Percentiles rank a stretch among this genome's conserved stretches.
phyloP scores from a whole-genome alignment of 2,888 invertebrate species.

The Amblyteles armatorius region DNA sequence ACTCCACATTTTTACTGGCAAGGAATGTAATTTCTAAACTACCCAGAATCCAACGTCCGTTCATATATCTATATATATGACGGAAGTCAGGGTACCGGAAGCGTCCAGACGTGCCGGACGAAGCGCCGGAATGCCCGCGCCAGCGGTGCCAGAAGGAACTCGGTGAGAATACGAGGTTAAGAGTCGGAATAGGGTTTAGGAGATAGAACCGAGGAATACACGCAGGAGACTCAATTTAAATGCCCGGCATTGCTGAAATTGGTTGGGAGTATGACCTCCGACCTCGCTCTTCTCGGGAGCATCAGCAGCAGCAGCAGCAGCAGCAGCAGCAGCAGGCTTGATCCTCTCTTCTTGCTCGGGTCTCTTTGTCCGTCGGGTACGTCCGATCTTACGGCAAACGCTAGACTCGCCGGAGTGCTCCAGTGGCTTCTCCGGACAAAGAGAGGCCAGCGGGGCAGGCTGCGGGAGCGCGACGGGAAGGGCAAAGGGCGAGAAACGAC shows the following conservation, averaged over 20 bases:
- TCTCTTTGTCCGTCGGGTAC: conserved; percentile 62
- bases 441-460: conserved; percentile 67
- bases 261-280: conserved; percentile 78
- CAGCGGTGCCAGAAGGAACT: background rate
- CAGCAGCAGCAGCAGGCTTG: background rate
- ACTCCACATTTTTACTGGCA: background rate
- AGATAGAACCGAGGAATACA: conserved; percentile 34
- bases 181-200: background rate
- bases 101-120: background rate
- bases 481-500: conserved; percentile 32
- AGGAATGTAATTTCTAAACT: background rate
- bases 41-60: background rate
- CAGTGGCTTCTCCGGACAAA: conserved; percentile 66
- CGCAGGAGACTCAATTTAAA: conserved; percentile 80
- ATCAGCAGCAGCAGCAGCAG: background rate
- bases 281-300: conserved; percentile 65
- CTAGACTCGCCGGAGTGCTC: conserved; percentile 47
- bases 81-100: background rate
- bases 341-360: conserved; percentile 6
- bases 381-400: conserved; percentile 41
- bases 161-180: background rate
- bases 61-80: background rate
- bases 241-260: conserved; percentile 80
- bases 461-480: conserved; percentile 29
- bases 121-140: background rate